A percentile compares a stretch with the other conserved stretches of the same genome.
Evolutionary conservation across 35 echinoderm and acorn worm genomes (phyloP).

Genomic region (Hemicentrotus pulcherrimus): DNA sequence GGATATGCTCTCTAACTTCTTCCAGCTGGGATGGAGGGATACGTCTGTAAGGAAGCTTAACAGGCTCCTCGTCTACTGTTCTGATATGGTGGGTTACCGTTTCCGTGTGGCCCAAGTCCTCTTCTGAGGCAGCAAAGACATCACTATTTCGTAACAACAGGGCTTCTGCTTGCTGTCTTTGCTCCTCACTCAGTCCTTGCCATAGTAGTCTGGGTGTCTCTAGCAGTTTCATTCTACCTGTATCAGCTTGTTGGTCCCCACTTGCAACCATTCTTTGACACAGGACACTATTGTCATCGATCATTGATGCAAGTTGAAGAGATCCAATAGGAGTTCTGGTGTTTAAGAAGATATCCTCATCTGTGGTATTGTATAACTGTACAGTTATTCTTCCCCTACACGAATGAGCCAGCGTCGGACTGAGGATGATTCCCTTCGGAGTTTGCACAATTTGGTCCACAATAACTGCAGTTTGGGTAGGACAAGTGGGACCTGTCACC

Average conservation of each 20-base stretch:
- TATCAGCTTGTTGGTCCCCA: not conserved
- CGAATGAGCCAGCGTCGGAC: not conserved
- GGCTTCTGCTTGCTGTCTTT: conserved; percentile 37
- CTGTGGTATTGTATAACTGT: not conserved
- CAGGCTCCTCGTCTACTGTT: conserved; percentile 51
- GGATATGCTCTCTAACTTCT: conserved; percentile 61
- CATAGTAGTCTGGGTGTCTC: not conserved
- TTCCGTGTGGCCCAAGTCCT: conserved; percentile 61
- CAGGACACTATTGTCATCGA: conserved; percentile 42
- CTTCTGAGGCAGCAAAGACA: conserved; percentile 56
- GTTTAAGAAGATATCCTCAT: conserved; percentile 22
- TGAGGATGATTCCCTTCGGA: not conserved
- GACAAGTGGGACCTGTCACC: conserved; percentile 17
- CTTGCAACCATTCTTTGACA: not conserved
- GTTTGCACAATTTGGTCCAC: conserved; percentile 21
- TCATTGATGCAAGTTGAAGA: not conserved
- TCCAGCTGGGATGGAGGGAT: conserved; percentile 64
- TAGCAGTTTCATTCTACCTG: not conserved
- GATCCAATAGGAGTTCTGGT: conserved; percentile 42
- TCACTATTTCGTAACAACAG: conserved; percentile 53
- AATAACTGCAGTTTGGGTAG: not conserved
- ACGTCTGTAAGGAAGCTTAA: conserved; percentile 49
- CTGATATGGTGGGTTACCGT: conserved; percentile 45
- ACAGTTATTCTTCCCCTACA: not conserved
- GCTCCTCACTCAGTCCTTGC: conserved; percentile 38